Conservation (phyloP, 2,113 vertebrate genomes). For the Odocoileus virginianus region DNA sequence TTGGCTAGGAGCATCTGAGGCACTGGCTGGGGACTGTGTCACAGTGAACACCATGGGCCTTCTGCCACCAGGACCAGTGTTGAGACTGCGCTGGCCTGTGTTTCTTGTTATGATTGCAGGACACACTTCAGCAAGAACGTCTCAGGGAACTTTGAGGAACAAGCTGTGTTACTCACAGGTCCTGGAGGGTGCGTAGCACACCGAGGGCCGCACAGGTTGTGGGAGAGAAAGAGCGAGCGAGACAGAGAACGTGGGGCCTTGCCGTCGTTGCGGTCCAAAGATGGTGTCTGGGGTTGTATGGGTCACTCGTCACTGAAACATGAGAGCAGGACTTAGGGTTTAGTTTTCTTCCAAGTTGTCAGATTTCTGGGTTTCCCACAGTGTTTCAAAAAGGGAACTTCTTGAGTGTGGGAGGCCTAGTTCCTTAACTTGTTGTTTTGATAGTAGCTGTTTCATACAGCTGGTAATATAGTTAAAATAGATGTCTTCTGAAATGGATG, state of each 20-base stretch:
- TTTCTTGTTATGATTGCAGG: neutral
- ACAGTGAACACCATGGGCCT: neutral
- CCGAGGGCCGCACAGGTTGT: neutral
- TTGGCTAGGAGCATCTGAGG: neutral
- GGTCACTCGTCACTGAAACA: neutral
- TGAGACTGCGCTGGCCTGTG: neutral
- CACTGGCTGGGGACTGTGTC: fast-evolving
- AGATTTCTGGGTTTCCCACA: neutral
- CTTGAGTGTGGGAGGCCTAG: neutral
- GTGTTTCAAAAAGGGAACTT: neutral
- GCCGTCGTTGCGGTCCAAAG: neutral
- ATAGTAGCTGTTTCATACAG: neutral
- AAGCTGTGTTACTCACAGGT: neutral
- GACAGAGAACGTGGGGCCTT: neutral
- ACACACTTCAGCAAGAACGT: neutral
- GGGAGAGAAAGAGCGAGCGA: neutral
- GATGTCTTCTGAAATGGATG: neutral
- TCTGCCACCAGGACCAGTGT: neutral
- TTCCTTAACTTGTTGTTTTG: neutral
- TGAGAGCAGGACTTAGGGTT: neutral
- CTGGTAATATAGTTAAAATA: neutral
- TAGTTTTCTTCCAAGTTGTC: too few species aligned
- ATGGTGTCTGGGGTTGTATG: neutral
- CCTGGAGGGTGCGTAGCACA: neutral
- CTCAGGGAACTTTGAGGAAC: neutral